Conservation (phyloP, 1,140 invertebrate species). For the Philotrypesis tridentata region DNA sequence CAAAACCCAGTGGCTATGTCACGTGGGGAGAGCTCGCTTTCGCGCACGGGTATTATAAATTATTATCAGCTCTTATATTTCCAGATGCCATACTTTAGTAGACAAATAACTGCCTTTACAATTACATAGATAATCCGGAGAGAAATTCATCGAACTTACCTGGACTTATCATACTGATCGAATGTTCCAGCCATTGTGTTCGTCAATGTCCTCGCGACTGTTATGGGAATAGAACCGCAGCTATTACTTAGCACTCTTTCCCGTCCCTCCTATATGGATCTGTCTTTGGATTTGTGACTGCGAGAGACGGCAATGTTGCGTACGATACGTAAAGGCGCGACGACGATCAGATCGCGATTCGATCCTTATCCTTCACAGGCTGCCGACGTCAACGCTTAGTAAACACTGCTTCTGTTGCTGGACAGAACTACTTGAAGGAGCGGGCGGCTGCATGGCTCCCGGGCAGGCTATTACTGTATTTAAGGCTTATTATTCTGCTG, state of each 20-base stretch:
- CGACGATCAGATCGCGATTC: background rate
- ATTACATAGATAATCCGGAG: too few relatives aligned
- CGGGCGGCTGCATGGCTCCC: background rate
- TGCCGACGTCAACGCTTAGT: background rate
- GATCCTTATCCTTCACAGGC: background rate
- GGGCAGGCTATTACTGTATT: background rate
- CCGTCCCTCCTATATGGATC: background rate
- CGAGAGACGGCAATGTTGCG: too few relatives aligned
- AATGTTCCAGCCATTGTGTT: constrained; percentile 78
- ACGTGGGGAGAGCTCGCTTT: background rate
- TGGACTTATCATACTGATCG: constrained; percentile 82
- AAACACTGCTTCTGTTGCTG: background rate
- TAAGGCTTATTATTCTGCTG: background rate
- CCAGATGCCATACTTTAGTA: too few relatives aligned
- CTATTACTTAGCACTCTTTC: background rate
- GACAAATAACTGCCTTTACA: too few relatives aligned
- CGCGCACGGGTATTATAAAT: too few relatives aligned
- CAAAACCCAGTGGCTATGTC: background rate
- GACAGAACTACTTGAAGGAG: background rate
- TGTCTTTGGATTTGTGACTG: too few relatives aligned
- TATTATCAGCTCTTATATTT: too few relatives aligned
- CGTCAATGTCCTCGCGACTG: background rate
- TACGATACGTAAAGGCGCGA: too few relatives aligned
- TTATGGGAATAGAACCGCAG: background rate
- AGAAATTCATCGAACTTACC: constrained; percentile 71